These are phyloP conservation scores for Machimus atricapillus DNA, from an alignment of 2,888 invertebrate species.

Conservation along the genomic window DNA sequence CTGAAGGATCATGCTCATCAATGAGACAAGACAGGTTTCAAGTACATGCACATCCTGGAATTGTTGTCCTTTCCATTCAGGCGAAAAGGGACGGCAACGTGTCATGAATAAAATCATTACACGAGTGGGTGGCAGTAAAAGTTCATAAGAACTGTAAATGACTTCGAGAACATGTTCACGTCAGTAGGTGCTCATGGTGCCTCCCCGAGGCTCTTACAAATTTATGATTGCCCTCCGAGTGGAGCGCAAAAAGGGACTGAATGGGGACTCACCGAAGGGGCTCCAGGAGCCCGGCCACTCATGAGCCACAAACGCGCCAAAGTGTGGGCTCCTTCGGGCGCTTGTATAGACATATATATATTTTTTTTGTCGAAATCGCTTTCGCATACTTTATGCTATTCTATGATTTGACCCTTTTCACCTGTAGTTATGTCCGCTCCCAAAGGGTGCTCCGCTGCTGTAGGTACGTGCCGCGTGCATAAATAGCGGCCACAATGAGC, in stretches of 20 bases:
- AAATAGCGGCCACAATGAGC: not conserved
- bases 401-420: constrained; percentile 22
- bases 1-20: constrained; percentile 5
- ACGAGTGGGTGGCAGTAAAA: constrained; percentile 28
- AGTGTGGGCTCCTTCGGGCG: not conserved
- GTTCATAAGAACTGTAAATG: constrained; percentile 22
- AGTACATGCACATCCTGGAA: constrained; percentile 1
- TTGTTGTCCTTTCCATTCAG: constrained; percentile 13
- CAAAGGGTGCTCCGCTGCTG: not conserved
- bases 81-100: not conserved
- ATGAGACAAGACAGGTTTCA: constrained; percentile 12
- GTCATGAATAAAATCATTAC: constrained; percentile 35
- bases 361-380: not conserved
- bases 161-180: constrained; percentile 37
- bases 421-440: not conserved
- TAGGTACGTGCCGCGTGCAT: not conserved
- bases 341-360: not conserved
- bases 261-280: not conserved
- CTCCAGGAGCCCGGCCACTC: not conserved
- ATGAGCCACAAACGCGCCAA: not conserved
- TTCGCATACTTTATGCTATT: not conserved
- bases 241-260: not conserved
- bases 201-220: constrained; percentile 15
- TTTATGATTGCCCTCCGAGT: constrained; percentile 12
- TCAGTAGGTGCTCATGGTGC: constrained; percentile 11